Evolutionary conservation across 2,797 vertebrate species (phyloP), one percentile per base, ranked within the genome.

Genomic region (Streptopelia turtur): DNA sequence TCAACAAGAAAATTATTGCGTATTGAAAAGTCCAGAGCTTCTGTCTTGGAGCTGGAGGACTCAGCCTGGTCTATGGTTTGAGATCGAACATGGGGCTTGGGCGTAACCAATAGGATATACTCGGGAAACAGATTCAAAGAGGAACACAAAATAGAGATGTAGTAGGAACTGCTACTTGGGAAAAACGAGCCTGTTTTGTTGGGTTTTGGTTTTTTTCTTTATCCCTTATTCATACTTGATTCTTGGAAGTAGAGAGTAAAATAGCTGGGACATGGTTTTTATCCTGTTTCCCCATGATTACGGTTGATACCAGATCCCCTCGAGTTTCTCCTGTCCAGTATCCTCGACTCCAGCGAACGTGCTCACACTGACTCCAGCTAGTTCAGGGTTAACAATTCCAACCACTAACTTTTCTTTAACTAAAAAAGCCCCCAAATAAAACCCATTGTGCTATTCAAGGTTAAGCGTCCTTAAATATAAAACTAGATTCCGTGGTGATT

Each of bases 391-490:
- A 97, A 97, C 96, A 95, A 92, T 96, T 87, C 89, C 94, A 90
- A 43, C 94, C 85, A 93, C 96, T 96, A 86, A 95, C 96, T 97
- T 98, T 97, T 93, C 95, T 95, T n/a, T 43, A 89, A 94, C 88
- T 87, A 76, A 96, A 95, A 95, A 93, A 96, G 55, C 31, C 96
- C 87, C 94, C 77, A 96, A 95, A 95, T 95, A 97, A 97, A 96
- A 93, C 82, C 94, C 92, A 94, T 85, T 97, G 88, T 93, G 71
- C 90, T 94, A 96, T 97, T 97, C 95, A 97, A 97, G 92, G 94
- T 97, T 97, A 95, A 95, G 95, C 70, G 97, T 97, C 93, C 94
- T 97, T 96, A 96, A 97, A 97, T 86, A 97, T 96, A 96, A 97
- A 97, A 95, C 90, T 91, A 89, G 89, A 97, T 97, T 95, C 95